Conservation (phyloP, 2,797 vertebrate species). For the Tarsius wallacei region DNA sequence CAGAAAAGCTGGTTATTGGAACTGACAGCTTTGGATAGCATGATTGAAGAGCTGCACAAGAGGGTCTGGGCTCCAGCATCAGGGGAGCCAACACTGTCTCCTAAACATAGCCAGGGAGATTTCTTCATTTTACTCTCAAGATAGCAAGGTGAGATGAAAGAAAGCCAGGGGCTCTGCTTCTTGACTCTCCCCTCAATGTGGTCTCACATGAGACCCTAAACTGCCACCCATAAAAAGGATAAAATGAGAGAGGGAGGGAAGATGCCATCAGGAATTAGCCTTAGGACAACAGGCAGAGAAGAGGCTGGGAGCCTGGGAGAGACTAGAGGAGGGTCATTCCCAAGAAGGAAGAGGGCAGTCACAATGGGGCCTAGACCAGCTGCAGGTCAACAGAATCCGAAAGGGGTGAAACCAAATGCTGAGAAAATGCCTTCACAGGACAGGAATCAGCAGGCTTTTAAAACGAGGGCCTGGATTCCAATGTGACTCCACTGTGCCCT, state of each 20-base stretch:
- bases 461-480: neutral
- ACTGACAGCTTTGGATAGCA: neutral
- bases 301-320: neutral
- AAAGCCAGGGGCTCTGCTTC: neutral
- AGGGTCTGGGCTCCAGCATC: neutral
- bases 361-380: neutral
- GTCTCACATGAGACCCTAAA: neutral
- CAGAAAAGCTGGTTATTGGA: conserved; percentile 61
- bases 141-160: neutral
- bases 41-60: conserved; percentile 63
- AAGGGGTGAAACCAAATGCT: neutral
- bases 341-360: too few species aligned
- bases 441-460: conserved; percentile 14
- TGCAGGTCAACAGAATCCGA: neutral
- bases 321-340: neutral
- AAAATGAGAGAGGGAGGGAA: neutral
- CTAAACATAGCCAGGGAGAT: neutral
- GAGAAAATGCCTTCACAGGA: conserved; percentile 11
- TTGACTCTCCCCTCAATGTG: neutral
- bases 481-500: neutral
- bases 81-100: neutral
- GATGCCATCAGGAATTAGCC: neutral
- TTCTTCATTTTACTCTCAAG: conserved; percentile 44
- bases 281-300: neutral
- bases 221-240: neutral